Conservation (phyloP, 2,797 vertebrate genomes). For the Phataginus tetradactyla region DNA sequence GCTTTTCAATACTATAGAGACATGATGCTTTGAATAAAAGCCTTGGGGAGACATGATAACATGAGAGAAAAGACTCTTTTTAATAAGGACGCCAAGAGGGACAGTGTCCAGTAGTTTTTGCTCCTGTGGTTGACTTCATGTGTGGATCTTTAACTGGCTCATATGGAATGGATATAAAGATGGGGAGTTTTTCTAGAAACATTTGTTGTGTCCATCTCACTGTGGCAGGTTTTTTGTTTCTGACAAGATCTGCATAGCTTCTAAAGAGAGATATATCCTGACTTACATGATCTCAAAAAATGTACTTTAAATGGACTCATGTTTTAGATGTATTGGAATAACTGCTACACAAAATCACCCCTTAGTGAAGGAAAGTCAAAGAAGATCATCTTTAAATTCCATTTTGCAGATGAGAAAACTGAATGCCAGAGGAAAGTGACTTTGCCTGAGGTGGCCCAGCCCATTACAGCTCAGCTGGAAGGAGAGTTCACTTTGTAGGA, state of each 20-base stretch:
- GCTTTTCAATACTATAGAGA: background rate
- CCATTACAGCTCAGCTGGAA: background rate
- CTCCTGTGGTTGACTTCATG: background rate
- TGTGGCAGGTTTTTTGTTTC: background rate
- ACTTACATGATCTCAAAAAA: background rate
- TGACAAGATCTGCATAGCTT: background rate
- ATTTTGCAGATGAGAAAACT: constrained; percentile 43
- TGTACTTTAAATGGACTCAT: background rate
- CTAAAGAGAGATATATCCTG: background rate
- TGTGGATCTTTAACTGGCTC: background rate
- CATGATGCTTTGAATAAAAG: background rate
- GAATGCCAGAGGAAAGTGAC: background rate
- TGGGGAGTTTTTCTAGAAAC: background rate
- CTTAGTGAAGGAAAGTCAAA: background rate
- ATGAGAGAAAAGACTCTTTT: background rate
- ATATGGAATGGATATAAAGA: background rate
- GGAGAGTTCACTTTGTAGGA: background rate
- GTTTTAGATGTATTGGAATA: background rate
- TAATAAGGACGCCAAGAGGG: constrained; percentile 7
- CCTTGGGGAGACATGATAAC: background rate
- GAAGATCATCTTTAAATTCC: background rate
- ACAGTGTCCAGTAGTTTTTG: background rate
- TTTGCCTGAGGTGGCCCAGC: background rate
- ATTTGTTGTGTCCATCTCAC: background rate
- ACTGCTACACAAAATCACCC: background rate